Conservation (phyloP, 2,113 vertebrate genomes). For the Onychostruthus taczanowskii region DNA sequence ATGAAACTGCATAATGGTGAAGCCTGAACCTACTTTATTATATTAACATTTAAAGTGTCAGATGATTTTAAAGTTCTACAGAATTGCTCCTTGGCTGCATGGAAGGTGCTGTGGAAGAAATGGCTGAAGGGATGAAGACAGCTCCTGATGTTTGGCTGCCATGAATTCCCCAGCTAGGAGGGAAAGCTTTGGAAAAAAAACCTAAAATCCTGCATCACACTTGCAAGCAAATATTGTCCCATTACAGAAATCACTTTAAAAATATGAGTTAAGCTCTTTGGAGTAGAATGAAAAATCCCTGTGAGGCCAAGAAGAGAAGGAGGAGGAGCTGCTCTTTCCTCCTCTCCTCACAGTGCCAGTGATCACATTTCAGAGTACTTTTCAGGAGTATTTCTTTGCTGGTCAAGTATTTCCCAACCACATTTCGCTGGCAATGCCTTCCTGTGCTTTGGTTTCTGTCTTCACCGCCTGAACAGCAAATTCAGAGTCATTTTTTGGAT, state of each 20-base stretch:
- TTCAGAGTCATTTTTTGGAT: neutral
- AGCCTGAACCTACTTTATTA: neutral
- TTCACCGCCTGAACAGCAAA: neutral
- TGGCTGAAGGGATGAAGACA: neutral
- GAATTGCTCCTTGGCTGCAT: neutral
- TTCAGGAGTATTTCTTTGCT: neutral
- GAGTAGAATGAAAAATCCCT: neutral
- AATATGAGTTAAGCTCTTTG: neutral
- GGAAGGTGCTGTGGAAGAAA: neutral
- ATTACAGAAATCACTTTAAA: neutral
- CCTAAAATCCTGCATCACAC: neutral
- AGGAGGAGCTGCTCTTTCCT: neutral
- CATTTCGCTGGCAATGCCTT: neutral
- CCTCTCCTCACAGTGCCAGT: neutral
- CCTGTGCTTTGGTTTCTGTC: neutral
- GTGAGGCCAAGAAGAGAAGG: neutral
- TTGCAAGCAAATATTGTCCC: neutral
- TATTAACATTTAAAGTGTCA: neutral
- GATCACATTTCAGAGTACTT: neutral
- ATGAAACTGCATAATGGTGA: neutral
- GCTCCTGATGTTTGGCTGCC: neutral
- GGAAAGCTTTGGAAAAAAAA: neutral
- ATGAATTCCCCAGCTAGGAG: neutral
- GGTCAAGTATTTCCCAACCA: neutral
- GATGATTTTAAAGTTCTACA: neutral